Evolutionary conservation across 35 echinoderm and acorn worm species (phyloP).

Genomic region (Diadema setosum): DNA sequence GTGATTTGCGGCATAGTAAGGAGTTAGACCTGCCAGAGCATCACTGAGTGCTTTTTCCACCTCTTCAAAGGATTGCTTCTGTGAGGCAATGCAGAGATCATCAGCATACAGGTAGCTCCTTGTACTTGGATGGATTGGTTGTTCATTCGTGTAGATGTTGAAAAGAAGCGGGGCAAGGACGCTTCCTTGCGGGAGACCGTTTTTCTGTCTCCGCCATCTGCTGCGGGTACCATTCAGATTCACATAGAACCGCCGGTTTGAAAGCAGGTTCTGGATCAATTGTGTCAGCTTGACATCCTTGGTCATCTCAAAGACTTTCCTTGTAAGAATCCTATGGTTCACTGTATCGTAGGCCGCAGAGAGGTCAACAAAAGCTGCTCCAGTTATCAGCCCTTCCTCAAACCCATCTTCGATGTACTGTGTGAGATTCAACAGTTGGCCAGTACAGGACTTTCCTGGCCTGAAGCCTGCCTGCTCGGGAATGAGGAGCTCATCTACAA

Average conservation of each 20-base stretch:
- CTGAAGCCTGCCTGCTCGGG: slow-evolving; percentile 28
- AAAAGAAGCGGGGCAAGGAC: not conserved
- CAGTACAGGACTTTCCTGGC: slow-evolving; percentile 8
- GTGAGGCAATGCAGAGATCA: slow-evolving; percentile 1
- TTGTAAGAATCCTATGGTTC: slow-evolving; percentile 21
- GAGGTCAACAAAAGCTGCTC: slow-evolving; percentile 26
- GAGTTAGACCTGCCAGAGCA: not conserved
- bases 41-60: no score
- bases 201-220: slow-evolving; percentile 37
- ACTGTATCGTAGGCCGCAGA: not conserved
- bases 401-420: no score
- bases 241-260: not conserved
- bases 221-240: not conserved
- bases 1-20: slow-evolving; percentile 19
- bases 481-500: slow-evolving; percentile 35
- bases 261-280: slow-evolving; percentile 4
- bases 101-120: not conserved
- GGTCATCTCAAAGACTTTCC: slow-evolving; percentile 6
- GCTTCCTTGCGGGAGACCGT: no score
- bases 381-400: slow-evolving; percentile 37
- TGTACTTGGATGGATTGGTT: slow-evolving; percentile 8
- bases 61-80: slow-evolving; percentile 15
- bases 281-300: no score
- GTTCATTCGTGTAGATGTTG: not conserved
- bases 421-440: no score